Evolutionary conservation across 1,140 invertebrate species (phyloP).

Genomic region (Elymnias hypermnestra): DNA sequence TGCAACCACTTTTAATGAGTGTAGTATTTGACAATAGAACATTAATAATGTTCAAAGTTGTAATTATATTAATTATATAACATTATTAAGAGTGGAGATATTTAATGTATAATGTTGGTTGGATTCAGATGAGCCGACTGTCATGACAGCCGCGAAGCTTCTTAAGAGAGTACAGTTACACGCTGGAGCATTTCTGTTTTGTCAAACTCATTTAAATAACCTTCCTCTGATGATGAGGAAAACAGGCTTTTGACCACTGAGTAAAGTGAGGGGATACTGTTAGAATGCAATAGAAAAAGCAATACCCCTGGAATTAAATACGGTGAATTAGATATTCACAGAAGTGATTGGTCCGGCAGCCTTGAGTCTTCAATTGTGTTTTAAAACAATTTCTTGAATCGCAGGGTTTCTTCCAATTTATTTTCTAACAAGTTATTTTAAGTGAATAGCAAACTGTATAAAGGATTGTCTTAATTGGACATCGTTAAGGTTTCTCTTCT

Average conservation of each 20-base stretch:
- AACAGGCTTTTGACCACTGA: not conserved
- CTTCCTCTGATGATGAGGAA: too few species aligned
- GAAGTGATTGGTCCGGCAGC: slow-evolving; percentile 2
- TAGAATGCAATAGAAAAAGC: not conserved
- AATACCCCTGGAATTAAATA: slow-evolving; percentile 2
- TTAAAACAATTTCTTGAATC: slow-evolving; percentile 1
- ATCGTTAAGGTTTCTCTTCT: not conserved
- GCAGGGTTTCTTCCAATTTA: slow-evolving; percentile 4
- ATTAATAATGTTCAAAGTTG: too few species aligned
- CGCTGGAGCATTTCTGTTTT: too few species aligned
- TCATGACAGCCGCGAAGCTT: too few species aligned
- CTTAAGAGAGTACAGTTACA: too few species aligned
- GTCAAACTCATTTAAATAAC: too few species aligned
- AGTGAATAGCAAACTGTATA: not conserved
- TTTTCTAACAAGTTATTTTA: slow-evolving; percentile 3
- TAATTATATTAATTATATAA: too few species aligned
- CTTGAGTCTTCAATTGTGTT: slow-evolving; percentile 6
- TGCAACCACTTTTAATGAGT: too few species aligned
- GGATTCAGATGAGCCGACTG: too few species aligned
- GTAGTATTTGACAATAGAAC: too few species aligned
- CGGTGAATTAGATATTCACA: slow-evolving; percentile 2
- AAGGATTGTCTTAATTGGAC: slow-evolving; percentile 4
- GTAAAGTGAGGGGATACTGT: not conserved
- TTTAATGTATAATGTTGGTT: too few species aligned
- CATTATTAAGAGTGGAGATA: too few species aligned